A percentile compares a stretch with the other conserved stretches of the same genome.
These are phyloP conservation scores for Cabera pusaria DNA, from an alignment of 2,888 invertebrate genomes.

Conservation along the genomic window DNA sequence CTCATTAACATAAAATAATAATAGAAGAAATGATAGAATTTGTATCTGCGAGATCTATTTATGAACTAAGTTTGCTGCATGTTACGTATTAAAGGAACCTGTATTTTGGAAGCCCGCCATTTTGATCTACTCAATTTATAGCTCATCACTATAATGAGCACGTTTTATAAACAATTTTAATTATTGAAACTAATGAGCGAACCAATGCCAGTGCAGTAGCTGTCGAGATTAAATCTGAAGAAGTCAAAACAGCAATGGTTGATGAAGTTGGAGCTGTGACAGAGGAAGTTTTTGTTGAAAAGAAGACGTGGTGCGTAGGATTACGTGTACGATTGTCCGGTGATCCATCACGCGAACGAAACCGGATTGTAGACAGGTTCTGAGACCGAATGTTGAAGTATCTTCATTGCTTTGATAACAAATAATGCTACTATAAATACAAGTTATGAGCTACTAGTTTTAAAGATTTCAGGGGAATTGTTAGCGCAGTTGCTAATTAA, in stretches of 20 bases:
- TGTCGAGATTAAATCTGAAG: background rate
- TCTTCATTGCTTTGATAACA: constrained; percentile 53
- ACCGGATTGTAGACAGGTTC: constrained; percentile 72
- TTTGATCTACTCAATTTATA: constrained; percentile 72
- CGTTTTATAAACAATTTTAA: constrained; percentile 8
- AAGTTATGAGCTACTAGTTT: constrained; percentile 24
- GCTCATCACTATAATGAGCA: constrained; percentile 58
- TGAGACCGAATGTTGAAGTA: constrained; percentile 49
- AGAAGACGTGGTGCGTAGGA: constrained; percentile 38
- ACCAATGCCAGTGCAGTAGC: constrained; percentile 34
- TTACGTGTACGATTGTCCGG: constrained; percentile 64
- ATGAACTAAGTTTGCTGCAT: constrained; percentile 39
- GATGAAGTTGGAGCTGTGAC: constrained; percentile 9
- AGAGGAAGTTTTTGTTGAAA: constrained; percentile 33
- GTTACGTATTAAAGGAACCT: constrained; percentile 63
- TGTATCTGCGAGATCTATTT: constrained; percentile 8
- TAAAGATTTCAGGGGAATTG: background rate
- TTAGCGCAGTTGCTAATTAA: too few relatives aligned
- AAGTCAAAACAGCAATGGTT: constrained; percentile 40
- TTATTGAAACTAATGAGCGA: background rate
- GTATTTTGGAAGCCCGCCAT: constrained; percentile 76
- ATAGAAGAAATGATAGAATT: too few relatives aligned
- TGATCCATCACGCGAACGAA: constrained; percentile 77
- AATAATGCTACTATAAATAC: constrained; percentile 31
- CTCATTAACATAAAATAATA: constrained; percentile 16